A percentile compares a stretch with the other conserved stretches of the same genome.
Evolutionary conservation across 1,140 invertebrate species (phyloP).

Genomic region (Hesperophylax magnus): DNA sequence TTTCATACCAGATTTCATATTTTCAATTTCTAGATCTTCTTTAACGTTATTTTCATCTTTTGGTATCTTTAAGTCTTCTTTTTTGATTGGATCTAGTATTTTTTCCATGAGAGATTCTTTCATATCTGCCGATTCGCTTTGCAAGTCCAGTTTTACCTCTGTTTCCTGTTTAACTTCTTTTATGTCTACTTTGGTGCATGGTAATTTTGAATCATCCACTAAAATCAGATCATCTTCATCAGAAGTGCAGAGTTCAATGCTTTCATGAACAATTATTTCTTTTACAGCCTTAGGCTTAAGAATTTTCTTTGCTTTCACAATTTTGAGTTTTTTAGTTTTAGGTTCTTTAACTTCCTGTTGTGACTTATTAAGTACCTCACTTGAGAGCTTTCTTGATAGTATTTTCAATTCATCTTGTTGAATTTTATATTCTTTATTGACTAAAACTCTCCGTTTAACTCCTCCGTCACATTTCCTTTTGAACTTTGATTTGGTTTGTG

Average conservation of each 20-base stretch:
- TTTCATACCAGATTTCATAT: conserved; percentile 7
- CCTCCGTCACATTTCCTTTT: conserved; percentile 61
- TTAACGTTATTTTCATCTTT: not conserved
- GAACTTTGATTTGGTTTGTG: conserved; percentile 71
- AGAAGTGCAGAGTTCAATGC: conserved; percentile 10
- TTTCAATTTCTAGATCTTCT: not conserved
- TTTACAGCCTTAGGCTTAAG: no score
- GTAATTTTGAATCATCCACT: conserved; percentile 1
- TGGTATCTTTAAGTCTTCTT: no score
- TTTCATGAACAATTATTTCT: no score
- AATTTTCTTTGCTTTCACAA: conserved; percentile 2
- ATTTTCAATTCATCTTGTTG: conserved; percentile 18
- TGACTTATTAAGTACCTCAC: not conserved
- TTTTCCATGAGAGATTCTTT: no score
- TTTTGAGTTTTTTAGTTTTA: not conserved
- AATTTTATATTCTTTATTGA: conserved; percentile 46
- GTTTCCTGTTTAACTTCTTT: not conserved
- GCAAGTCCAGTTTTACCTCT: not conserved
- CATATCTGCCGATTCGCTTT: no score
- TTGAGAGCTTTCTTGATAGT: not conserved
- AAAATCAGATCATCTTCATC: conserved; percentile 30
- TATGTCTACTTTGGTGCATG: not conserved
- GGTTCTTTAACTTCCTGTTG: not conserved
- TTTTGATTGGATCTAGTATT: no score
- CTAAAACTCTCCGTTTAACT: conserved; percentile 46